Percentiles rank a stretch among this genome's conserved stretches.
Evolutionary conservation across 2,113 vertebrate species (phyloP).

Genomic region (Eurystomus gularis): DNA sequence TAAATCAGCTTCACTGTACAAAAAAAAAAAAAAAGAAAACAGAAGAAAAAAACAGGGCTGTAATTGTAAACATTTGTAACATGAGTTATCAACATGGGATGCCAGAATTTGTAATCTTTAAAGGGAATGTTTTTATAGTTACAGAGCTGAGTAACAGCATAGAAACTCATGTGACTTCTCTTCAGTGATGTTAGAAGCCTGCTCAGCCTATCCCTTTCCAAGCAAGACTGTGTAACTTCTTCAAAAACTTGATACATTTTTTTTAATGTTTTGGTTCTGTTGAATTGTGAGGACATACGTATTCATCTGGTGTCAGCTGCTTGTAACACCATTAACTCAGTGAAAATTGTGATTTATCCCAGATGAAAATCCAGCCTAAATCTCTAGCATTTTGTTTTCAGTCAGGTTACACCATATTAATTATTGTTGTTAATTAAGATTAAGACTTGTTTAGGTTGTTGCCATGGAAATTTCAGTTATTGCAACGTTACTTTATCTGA

Average conservation of each 20-base stretch:
- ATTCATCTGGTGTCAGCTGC: neutral
- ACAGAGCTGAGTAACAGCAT: neutral
- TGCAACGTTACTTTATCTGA: neutral
- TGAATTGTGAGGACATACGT: neutral
- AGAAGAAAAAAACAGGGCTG: neutral
- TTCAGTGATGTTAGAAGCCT: neutral
- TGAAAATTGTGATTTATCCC: neutral
- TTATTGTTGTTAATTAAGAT: neutral
- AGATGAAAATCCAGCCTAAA: neutral
- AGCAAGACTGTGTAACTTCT: neutral
- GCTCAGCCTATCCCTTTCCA: neutral
- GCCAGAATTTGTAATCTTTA: neutral
- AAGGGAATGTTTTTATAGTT: neutral
- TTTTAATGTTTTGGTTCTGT: neutral
- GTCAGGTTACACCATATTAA: neutral
- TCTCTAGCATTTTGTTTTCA: neutral
- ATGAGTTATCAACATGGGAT: neutral
- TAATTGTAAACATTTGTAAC: slow-evolving; percentile 35
- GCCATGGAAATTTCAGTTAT: neutral
- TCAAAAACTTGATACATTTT: neutral
- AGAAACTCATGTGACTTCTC: neutral
- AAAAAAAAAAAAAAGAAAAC: neutral
- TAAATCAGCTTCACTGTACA: neutral
- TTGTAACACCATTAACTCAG: neutral
- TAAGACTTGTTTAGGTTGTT: neutral